Conservation (phyloP, 2,113 vertebrate genomes). For the Nibea coibor region DNA sequence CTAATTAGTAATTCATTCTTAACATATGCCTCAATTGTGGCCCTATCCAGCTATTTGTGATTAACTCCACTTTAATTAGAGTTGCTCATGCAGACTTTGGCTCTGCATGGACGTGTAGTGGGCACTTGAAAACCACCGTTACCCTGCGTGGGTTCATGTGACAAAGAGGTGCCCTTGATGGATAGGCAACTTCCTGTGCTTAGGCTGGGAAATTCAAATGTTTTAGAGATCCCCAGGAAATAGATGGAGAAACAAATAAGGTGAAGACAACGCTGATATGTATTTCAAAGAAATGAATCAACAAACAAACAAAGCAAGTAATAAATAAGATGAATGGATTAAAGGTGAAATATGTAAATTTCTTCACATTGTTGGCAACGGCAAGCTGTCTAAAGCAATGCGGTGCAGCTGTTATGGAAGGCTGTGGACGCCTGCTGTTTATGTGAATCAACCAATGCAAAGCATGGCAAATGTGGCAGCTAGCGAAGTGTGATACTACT, state of each 20-base stretch:
- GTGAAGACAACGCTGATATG: slow-evolving; percentile 20
- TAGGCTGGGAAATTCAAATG: slow-evolving; percentile 26
- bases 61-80: slow-evolving; percentile 88
- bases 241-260: neutral
- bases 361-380: neutral
- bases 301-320: slow-evolving; percentile 24
- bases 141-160: slow-evolving; percentile 51
- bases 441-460: slow-evolving; percentile 47
- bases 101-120: slow-evolving; percentile 69
- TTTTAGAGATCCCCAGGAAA: neutral
- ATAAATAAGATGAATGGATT: slow-evolving; percentile 20
- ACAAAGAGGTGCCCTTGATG: slow-evolving; percentile 69
- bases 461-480: slow-evolving; percentile 57
- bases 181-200: slow-evolving; percentile 46
- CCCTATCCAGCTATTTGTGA: slow-evolving; percentile 86
- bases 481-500: slow-evolving; percentile 46
- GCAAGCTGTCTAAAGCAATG: slow-evolving; percentile 29
- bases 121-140: slow-evolving; percentile 71
- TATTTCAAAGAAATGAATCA: slow-evolving; percentile 36
- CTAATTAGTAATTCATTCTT: slow-evolving; percentile 89
- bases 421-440: slow-evolving; percentile 34
- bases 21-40: slow-evolving; percentile 88
- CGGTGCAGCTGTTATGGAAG: slow-evolving; percentile 9
- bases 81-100: slow-evolving; percentile 79
- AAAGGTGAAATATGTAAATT: slow-evolving; percentile 40